A percentile compares a stretch with the other conserved stretches of the same genome.
phyloP scores from a whole-genome alignment of 2,888 invertebrate species.

The Drosophila putrida region DNA sequence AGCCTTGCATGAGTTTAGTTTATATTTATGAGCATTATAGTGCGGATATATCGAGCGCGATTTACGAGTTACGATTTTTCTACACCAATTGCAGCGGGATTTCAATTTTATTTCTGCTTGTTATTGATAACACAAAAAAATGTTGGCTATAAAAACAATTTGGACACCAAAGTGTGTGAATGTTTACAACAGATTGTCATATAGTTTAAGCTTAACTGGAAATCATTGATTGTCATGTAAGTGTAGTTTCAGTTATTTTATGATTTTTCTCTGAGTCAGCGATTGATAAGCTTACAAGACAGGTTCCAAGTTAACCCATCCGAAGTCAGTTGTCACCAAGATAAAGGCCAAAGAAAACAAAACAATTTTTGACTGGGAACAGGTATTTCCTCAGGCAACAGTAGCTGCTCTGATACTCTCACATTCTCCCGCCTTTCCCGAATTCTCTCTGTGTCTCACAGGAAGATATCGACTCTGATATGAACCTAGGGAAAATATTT shows the following conservation, averaged over 20 bases:
- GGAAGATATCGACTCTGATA: neutral
- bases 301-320: constrained; percentile 30
- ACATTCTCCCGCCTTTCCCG: too few species aligned
- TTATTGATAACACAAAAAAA: constrained; percentile 43
- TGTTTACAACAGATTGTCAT: constrained; percentile 19
- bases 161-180: constrained; percentile 40
- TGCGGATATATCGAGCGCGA: constrained; percentile 83
- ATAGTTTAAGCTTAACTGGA: constrained; percentile 6
- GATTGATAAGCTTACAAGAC: constrained; percentile 48
- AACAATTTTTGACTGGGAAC: constrained; percentile 26
- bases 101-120: constrained; percentile 34
- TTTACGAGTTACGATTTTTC: constrained; percentile 40
- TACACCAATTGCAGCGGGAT: constrained; percentile 51
- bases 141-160: constrained; percentile 43
- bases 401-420: constrained; percentile 27
- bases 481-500: constrained; percentile 29
- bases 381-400: constrained; percentile 24
- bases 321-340: constrained; percentile 39
- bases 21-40: constrained; percentile 86
- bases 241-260: constrained; percentile 22
- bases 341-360: constrained; percentile 53
- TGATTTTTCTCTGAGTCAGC: constrained; percentile 25
- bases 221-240: constrained; percentile 29
- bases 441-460: neutral
- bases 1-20: constrained; percentile 82